Base-by-base conservation (phyloP, 2,113 vertebrate species). In the Malurus alboscapulatus region DNA sequence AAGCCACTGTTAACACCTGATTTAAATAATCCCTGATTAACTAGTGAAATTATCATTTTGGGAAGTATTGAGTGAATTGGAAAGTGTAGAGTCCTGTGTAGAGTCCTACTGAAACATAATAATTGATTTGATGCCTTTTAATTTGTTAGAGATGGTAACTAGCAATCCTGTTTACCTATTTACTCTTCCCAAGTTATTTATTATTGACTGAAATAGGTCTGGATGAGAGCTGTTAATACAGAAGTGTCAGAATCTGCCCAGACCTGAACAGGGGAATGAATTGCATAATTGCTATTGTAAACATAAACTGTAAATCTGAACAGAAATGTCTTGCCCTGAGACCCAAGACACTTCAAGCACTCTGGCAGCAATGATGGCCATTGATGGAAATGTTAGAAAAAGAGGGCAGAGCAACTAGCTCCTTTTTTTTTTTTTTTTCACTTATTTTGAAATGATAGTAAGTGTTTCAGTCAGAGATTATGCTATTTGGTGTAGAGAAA, bases 11-110 rank as follows among this genome's bases (percentile, higher is more conserved):
- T 86, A 69, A 40, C 88, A 83, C 72, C 71, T 90, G 62, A 80
- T 87, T 94, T 93, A 91, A 96, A 93, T 95, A 94, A 96, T 93
- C 89, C 78, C 76, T 77, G 84, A 90, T 92, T 93, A 94, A 91
- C 91, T 83, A 77, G 55, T 83, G 94, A 94, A 93, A 91, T 92
- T 81, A 91, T 94, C 86, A 90, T 91, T 96, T 94, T 85, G 74
- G 89, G 82, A 92, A 91, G 67, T 90, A 89, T 80, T 67, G 82
- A 93, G 87, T 87, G 82, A 93, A 82, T 79, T 69, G 51, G 74
- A 73, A 94, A 90, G 50, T 67, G 38, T 47, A 34, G 63, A 85
- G 51, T 87, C 76, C 84, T 59, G 82, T 67, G 38, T 47, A 34
- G 63, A 83, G 51, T 87, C 76, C 84, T 59, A 85, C 59, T 90